Base-by-base conservation (phyloP, 2,888 invertebrate species). In the Phymatocera aterrima region DNA sequence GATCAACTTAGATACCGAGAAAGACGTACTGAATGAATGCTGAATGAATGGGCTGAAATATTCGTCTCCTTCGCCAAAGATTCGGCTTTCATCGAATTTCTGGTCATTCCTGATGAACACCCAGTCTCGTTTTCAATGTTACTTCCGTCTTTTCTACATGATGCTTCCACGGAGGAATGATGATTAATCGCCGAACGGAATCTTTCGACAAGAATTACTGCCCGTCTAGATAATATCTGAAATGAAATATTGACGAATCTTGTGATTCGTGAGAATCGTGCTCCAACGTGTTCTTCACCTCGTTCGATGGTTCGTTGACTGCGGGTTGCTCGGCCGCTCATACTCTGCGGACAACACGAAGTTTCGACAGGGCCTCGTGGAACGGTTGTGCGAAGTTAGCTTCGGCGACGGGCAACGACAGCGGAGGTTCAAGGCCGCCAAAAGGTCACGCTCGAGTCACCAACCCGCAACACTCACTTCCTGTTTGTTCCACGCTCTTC, bases 361-460 rank as follows among this genome's bases (percentile, higher is more conserved):
- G 68, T 48, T 54, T 72, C 18, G 31, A 51, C 72, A 51, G 51
- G 37, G 31, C 31, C 34, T 51, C 72, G 72, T 72, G 31, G 51
- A 72, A 51, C 72, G 48, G 18, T 54, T 72, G 18, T 31, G 18
- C 72, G n/a, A 37, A 51, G 51, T 72, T 24, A 40, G 24, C 57
- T 57, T 40, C 21, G 60, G n/a, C 75, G 24, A 40, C 60, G 57
- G 43, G 24, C 43, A 57, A 57, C 31, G 54, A 75, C 57, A 75
- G 24, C 75, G 28, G 24, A 57, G 75, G 75, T 75, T 57, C 75
- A 75, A 75, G 75, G 75, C 40, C 75, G 40, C 57, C 57, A 12
- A 57, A 75, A 75, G 75, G 57, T 57, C 75, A 75, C 60, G 75
- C 75, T 75, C 60, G 75, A 75, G 75, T 60, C 43, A 75, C 75